phyloP scores from a whole-genome alignment of 92 coral and sea anemone genomes.

The Meandrina meandrites region DNA sequence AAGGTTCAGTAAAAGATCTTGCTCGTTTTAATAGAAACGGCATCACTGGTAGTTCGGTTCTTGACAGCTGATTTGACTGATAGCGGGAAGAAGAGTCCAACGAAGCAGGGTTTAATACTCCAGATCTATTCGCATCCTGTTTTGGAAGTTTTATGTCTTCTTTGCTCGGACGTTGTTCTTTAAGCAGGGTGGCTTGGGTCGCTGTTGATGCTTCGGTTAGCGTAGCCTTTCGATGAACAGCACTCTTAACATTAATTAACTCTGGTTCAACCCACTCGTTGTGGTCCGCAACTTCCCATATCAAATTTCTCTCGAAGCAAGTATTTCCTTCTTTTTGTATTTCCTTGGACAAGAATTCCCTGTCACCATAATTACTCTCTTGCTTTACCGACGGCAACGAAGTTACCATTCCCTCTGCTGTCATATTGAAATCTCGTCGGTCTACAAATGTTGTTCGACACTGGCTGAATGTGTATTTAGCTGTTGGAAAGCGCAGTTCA shows the following conservation, averaged over 20 bases:
- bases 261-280: constrained; percentile 3
- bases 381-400: constrained; percentile 23
- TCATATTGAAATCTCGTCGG: constrained; percentile 21
- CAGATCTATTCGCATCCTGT: constrained; percentile 14
- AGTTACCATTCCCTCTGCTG: constrained; percentile 11
- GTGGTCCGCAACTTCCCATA: constrained; percentile 19
- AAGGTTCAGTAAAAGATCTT: constrained; percentile 18
- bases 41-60: constrained; percentile 21
- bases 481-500: neutral
- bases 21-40: neutral
- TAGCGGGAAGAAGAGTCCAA: neutral
- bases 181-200: neutral
- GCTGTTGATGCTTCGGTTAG: constrained; percentile 5
- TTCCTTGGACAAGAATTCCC: neutral
- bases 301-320: constrained; percentile 8
- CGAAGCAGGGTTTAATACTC: neutral
- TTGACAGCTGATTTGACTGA: constrained; percentile 1
- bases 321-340: constrained; percentile 3
- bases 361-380: neutral
- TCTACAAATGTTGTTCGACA: neutral
- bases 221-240: neutral
- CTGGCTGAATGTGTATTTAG: neutral
- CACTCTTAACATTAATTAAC: neutral
- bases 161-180: neutral
- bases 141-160: constrained; percentile 20